Base-by-base conservation (phyloP, 2,113 vertebrate species). In the Aspiorhynchus laticeps region DNA sequence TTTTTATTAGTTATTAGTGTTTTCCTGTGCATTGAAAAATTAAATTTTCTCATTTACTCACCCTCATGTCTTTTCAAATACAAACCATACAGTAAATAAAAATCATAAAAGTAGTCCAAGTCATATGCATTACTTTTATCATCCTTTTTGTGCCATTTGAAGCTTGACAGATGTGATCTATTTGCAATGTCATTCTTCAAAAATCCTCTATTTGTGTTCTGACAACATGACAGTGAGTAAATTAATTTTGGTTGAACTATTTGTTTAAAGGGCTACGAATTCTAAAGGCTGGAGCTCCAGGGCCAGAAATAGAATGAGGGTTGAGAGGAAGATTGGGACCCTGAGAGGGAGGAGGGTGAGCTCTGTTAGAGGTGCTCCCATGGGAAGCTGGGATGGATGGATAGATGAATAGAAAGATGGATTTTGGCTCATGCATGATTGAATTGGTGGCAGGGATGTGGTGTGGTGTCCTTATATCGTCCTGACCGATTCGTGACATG, bases 381-480 rank as follows among this genome's bases (percentile, higher is more conserved):
- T 43, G 80, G 59, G 80, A 82, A 9, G n/a, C 80, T 43, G 43
- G 8, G n/a, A 76, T n/a, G 38, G 36, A 63, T 63, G 38, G 59
- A 63, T 63, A n/a, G 59, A 21, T 48, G 56, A 43, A 67, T 19
- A 48, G 59, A 67, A 82, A 67, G n/a, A 67, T 82, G 26, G 61
- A 67, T 46, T 82, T 67, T 67, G 38, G 56, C n/a, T 67, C 59
- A 67, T 67, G 59, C 80, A 21, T 82, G 80, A 67, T 82, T 43
- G 61, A 65, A 67, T 82, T 48, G 4, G n/a, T 46, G 56, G 59
- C n/a, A 81, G 79, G n/a, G 21, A 26, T 81, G n/a, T 81, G 59
- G 38, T n/a, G 46, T 81, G 59, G 38, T n/a, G 46, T 1, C 46
- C 17, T 59, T 59, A 59, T 79, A 59, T 28, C 12, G 61, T 2